Conservation (phyloP, 2,888 invertebrate genomes). For the Synergus umbraculus region DNA sequence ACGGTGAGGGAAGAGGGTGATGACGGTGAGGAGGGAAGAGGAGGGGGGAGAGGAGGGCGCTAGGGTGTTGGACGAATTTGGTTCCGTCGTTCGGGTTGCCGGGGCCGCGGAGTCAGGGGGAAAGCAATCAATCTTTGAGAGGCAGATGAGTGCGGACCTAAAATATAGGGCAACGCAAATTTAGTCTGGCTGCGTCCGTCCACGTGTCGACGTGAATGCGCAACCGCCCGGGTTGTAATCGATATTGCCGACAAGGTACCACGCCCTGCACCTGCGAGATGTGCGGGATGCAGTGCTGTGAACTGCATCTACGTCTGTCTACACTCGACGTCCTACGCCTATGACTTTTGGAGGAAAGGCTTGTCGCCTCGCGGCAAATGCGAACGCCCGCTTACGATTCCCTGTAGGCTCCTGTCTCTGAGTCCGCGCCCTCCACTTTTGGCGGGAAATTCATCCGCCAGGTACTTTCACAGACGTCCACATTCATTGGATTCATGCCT, state of each 20-base stretch:
- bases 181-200: conserved; percentile 74
- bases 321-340: conserved; percentile 52
- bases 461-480: not conserved
- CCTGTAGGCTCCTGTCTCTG: not conserved
- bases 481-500: not conserved
- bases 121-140: conserved; percentile 76
- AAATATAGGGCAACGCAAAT: conserved; percentile 76
- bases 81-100: conserved; percentile 45
- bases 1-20: not conserved
- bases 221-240: conserved; percentile 76
- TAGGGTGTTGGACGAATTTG: conserved; percentile 54
- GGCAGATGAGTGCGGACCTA: conserved; percentile 75
- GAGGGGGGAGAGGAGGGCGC: not conserved
- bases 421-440: conserved; percentile 4
- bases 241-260: conserved; percentile 77
- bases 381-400: conserved; percentile 10
- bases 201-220: conserved; percentile 76
- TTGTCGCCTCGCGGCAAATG: not conserved
- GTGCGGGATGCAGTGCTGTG: conserved; percentile 65
- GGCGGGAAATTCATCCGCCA: conserved; percentile 13
- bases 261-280: conserved; percentile 76
- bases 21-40: too few relatives aligned
- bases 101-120: conserved; percentile 57
- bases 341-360: conserved; percentile 44
- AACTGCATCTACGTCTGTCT: conserved; percentile 48